Evolutionary conservation across 2,797 vertebrate genomes (phyloP).

Genomic region (Tarsius wallacei): DNA sequence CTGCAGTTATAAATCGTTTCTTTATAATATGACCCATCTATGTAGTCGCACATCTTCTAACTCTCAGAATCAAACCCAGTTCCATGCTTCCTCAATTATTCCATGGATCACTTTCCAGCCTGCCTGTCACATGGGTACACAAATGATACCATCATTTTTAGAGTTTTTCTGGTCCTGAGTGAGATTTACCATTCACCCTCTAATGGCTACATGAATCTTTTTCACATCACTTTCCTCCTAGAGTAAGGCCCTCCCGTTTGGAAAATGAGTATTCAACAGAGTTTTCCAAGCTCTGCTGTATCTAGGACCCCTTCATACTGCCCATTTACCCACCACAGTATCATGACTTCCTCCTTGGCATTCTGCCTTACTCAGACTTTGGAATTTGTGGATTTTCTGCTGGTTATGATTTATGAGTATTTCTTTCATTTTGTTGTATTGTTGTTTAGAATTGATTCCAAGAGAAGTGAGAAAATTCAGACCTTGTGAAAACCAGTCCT

Average conservation of each 20-base stretch:
- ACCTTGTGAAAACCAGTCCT: slow-evolving; percentile 44
- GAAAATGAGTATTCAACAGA: neutral
- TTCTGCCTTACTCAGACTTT: neutral
- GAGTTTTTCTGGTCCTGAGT: neutral
- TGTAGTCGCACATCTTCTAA: neutral
- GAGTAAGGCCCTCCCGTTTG: neutral
- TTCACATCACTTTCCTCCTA: neutral
- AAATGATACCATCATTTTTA: neutral
- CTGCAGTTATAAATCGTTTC: neutral
- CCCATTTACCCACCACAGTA: neutral
- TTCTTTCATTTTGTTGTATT: slow-evolving; percentile 12
- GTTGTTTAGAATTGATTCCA: slow-evolving; percentile 53
- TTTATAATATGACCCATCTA: neutral
- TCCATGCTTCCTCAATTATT: neutral
- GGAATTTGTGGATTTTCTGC: neutral
- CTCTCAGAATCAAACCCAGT: neutral
- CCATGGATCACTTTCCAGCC: neutral
- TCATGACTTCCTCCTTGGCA: neutral
- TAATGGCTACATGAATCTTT: neutral
- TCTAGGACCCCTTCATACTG: neutral
- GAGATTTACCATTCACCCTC: neutral
- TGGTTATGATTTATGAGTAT: neutral
- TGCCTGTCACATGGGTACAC: neutral
- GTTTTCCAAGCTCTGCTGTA: neutral
- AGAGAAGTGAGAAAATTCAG: slow-evolving; percentile 31